These are phyloP conservation scores for Glyphotaelius pellucidus DNA, from an alignment of 2,888 invertebrate species.

Conservation along the genomic window DNA sequence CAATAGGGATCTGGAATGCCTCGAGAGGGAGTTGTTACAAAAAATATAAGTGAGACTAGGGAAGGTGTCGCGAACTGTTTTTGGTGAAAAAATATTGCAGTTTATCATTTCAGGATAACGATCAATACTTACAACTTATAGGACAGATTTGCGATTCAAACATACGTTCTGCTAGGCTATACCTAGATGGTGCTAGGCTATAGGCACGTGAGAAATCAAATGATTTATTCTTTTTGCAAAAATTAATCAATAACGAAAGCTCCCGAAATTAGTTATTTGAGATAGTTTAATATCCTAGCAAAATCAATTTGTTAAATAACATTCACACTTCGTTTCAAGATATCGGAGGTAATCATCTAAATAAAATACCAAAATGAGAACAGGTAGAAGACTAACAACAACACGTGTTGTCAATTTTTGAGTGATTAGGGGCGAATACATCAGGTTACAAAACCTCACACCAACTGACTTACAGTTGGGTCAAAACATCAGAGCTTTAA, in stretches of 20 bases:
- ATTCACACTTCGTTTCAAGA: neutral
- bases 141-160: no score
- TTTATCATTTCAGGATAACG: no score
- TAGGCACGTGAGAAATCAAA: no score
- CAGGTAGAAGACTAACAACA: neutral
- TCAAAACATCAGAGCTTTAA: neutral
- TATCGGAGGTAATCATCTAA: neutral
- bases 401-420: neutral
- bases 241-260: no score
- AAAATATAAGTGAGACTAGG: slow-evolving; percentile 54
- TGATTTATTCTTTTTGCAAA: no score
- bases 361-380: neutral
- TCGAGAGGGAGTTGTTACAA: slow-evolving; percentile 57
- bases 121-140: no score
- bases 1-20: slow-evolving; percentile 60
- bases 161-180: no score
- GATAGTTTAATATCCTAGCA: no score
- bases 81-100: neutral
- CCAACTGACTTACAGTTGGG: neutral
- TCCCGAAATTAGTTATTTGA: no score
- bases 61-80: slow-evolving; percentile 43
- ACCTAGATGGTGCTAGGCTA: no score
- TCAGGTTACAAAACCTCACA: neutral
- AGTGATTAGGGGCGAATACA: neutral
- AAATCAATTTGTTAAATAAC: no score